Evolutionary conservation across 1,140 invertebrate species (phyloP).

Genomic region (Aphis craccivora): DNA sequence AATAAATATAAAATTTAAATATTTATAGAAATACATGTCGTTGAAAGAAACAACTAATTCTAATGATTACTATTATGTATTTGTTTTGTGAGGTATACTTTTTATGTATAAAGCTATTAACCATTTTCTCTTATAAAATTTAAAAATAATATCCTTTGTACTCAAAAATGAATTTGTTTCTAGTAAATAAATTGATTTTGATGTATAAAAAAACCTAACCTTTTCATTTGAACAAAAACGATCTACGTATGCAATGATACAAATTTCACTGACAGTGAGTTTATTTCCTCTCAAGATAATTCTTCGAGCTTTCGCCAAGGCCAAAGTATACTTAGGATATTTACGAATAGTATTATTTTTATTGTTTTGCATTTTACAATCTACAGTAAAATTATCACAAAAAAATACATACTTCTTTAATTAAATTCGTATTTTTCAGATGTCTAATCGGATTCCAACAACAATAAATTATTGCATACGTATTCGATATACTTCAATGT

Average conservation of each 20-base stretch:
- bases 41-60: no score
- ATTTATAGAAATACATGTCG: no score
- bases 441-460: background rate
- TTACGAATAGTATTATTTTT: background rate
- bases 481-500: background rate
- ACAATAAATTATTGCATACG: background rate
- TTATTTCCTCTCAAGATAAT: background rate
- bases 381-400: background rate
- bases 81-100: no score
- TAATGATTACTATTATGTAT: no score
- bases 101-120: no score
- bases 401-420: background rate
- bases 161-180: background rate
- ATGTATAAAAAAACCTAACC: background rate
- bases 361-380: background rate
- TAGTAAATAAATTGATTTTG: background rate
- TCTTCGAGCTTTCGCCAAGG: background rate
- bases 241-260: background rate
- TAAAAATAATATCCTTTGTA: background rate
- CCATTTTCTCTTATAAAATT: background rate
- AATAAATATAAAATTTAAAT: no score
- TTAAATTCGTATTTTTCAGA: background rate
- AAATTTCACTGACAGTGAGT: background rate
- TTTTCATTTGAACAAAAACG: background rate
- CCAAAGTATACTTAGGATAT: background rate